A percentile compares a stretch with the other conserved stretches of the same genome.
These are phyloP conservation scores for Prunella himalayana DNA, from an alignment of 2,113 vertebrate species.

Conservation along the genomic window DNA sequence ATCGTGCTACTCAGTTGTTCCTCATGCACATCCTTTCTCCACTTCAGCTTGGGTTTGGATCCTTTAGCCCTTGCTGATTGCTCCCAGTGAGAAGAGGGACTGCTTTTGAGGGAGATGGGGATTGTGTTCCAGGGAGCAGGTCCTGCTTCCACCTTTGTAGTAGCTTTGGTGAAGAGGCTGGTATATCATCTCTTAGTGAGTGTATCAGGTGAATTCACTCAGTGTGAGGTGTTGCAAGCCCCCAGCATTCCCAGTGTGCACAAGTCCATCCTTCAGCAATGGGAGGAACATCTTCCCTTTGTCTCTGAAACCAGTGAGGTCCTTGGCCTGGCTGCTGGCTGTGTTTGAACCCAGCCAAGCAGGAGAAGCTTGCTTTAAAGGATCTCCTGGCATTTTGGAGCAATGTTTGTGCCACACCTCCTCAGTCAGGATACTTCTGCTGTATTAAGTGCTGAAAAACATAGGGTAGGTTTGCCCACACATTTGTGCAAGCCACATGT, in stretches of 20 bases:
- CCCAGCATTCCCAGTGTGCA: neutral
- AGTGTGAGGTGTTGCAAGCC: neutral
- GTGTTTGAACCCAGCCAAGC: neutral
- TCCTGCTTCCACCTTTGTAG: neutral
- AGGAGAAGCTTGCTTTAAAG: neutral
- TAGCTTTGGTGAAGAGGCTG: neutral
- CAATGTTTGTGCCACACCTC: neutral
- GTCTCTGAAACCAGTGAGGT: neutral
- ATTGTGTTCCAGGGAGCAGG: neutral
- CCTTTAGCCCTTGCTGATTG: neutral
- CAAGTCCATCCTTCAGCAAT: neutral
- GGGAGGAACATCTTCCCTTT: neutral
- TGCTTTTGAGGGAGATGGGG: neutral
- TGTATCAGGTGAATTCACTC: neutral
- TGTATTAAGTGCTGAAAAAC: neutral
- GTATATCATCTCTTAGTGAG: accelerated
- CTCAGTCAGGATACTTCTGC: neutral
- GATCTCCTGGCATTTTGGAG: neutral
- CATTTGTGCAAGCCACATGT: neutral
- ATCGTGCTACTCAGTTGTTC: accelerated
- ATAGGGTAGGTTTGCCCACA: neutral
- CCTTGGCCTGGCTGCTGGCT: neutral
- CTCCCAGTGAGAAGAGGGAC: neutral
- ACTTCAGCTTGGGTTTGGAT: neutral
- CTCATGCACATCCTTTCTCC: neutral